Evolutionary conservation across 2,888 invertebrate genomes (phyloP).

Genomic region (Chironomus tentans): DNA sequence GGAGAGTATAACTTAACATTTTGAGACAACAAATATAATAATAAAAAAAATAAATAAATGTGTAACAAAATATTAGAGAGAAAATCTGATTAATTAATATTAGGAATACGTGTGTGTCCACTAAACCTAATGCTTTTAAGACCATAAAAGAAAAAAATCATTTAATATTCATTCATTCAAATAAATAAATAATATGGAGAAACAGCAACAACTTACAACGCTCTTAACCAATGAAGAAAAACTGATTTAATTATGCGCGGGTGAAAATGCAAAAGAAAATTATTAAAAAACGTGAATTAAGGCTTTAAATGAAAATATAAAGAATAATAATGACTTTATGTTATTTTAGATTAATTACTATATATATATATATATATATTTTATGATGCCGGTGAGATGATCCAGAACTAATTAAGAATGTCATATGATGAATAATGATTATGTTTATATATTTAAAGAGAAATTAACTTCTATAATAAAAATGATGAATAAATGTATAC

Average conservation of each 20-base stretch:
- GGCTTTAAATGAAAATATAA: constrained; percentile 2
- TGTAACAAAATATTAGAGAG: background rate
- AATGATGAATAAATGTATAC: constrained; percentile 16
- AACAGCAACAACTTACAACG: background rate
- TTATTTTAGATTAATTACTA: background rate
- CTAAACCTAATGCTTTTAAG: background rate
- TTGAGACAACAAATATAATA: background rate
- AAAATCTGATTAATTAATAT: background rate
- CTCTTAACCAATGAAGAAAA: background rate
- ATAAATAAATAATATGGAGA: background rate
- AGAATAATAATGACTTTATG: background rate
- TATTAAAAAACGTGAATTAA: background rate
- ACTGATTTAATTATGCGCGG: background rate
- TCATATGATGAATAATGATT: constrained; percentile 2
- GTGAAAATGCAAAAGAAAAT: background rate
- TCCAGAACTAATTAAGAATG: background rate
- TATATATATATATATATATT: too few relatives aligned
- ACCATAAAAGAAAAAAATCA: background rate
- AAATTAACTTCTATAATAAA: constrained; percentile 16
- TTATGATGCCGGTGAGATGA: constrained; percentile 1
- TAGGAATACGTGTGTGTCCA: background rate
- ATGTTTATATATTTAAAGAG: constrained; percentile 13
- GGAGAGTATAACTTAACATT: too few relatives aligned
- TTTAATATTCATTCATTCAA: background rate
- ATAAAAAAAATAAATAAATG: background rate